phyloP scores from a whole-genome alignment of 2,113 vertebrate species.

The Crypturellus undulatus region DNA sequence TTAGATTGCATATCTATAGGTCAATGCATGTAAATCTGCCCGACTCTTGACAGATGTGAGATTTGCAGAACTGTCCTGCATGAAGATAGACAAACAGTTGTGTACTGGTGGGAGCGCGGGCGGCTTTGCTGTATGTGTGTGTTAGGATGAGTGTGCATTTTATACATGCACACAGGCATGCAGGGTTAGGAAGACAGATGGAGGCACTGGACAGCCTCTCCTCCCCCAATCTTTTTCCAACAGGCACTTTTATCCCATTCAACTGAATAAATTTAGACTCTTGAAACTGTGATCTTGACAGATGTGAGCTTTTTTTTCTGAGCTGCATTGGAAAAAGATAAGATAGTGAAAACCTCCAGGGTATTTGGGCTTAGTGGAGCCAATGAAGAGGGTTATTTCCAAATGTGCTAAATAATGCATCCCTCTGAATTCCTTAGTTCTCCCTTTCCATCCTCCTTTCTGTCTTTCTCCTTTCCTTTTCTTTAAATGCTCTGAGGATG shows the following conservation, averaged over 20 bases:
- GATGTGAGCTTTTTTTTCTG: conserved; percentile 63
- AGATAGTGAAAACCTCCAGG: conserved; percentile 73
- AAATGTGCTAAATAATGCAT: conserved; percentile 70
- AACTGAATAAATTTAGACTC: conserved; percentile 71
- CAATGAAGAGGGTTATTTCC: conserved; percentile 74
- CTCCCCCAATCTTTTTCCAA: conserved; percentile 57
- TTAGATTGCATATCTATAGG: conserved; percentile 44
- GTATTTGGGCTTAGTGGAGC: conserved; percentile 71
- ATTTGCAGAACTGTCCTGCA: conserved; percentile 11
- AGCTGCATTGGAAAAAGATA: conserved; percentile 68
- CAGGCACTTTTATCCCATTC: conserved; percentile 63
- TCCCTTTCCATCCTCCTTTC: conserved; percentile 57
- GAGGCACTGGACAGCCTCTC: conserved; percentile 20
- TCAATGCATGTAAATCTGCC: conserved; percentile 48
- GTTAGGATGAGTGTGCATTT: conserved; percentile 23
- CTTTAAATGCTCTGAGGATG: conserved; percentile 33
- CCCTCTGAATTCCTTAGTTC: conserved; percentile 68
- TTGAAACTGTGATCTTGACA: conserved; percentile 75
- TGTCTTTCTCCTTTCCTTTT: conserved; percentile 31
- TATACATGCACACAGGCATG: not conserved
- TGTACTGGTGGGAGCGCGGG: not conserved
- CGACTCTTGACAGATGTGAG: conserved; percentile 36
- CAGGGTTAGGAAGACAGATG: not conserved
- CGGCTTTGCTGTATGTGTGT: not conserved
- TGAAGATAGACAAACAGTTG: conserved; percentile 16